Percentiles rank a stretch among this genome's conserved stretches.
Conservation (phyloP, 1,140 invertebrate species). For the Amyelois transitella region DNA sequence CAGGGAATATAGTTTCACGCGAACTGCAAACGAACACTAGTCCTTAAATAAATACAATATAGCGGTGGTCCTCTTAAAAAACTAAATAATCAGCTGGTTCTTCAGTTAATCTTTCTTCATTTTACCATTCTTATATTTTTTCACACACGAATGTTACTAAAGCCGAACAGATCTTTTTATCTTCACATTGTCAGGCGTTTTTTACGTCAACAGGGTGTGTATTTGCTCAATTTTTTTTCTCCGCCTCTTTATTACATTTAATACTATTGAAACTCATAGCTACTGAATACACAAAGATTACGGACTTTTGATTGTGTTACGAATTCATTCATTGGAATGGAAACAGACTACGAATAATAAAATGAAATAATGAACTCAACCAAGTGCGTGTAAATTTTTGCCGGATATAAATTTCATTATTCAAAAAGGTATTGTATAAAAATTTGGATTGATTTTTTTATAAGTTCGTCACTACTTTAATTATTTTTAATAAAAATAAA, state of each 20-base stretch:
- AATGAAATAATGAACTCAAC: too few species aligned
- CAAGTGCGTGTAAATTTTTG: too few species aligned
- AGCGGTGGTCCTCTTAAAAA: too few species aligned
- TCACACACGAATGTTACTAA: neutral
- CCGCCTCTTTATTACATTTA: constrained; percentile 15
- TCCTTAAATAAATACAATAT: too few species aligned
- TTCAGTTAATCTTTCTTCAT: neutral
- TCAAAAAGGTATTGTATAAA: too few species aligned
- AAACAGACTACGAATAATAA: neutral
- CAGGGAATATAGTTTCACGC: too few species aligned
- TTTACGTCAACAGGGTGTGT: constrained; percentile 14
- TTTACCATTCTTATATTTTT: neutral
- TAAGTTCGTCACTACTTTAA: too few species aligned
- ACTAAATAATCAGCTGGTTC: too few species aligned
- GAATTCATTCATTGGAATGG: constrained; percentile 10
- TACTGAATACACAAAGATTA: constrained; percentile 22
- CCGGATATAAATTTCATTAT: too few species aligned
- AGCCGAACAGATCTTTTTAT: constrained; percentile 6
- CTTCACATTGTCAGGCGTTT: constrained; percentile 6
- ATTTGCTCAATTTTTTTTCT: constrained; percentile 10
- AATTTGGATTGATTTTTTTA: too few species aligned
- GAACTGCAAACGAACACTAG: too few species aligned
- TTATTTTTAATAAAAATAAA: too few species aligned
- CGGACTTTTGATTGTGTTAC: constrained; percentile 19
- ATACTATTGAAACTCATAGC: constrained; percentile 18